Base-by-base conservation (phyloP, 2,797 vertebrate species). In the Spinus pinus region DNA sequence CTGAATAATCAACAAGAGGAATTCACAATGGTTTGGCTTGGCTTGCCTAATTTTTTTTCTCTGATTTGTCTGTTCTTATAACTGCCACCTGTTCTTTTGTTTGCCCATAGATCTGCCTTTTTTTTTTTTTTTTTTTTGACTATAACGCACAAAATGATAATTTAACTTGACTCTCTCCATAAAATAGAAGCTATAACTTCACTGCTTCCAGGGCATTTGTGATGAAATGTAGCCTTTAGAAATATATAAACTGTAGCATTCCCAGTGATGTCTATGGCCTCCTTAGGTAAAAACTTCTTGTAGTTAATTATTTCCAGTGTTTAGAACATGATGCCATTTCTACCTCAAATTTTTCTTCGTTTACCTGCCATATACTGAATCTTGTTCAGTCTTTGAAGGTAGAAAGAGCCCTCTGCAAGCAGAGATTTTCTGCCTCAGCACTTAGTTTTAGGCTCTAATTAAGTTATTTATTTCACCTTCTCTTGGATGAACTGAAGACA, bases 1-100 rank as follows among this genome's bases (percentile, higher is more conserved):
- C 86, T 96, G 96, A 97, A 90, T 96, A 97, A 94, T 95, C 92
- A 94, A 95, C 95, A 96, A 97, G 88, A 95, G 81, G 83, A 95
- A 90, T 90, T 97, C 90, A 86, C 94, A 93, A 97, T 92, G 95
- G 95, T 97, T 97, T 97, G 96, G 94, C 93, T 90, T 92, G 62
- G 21, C 24, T 84, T 91, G 57, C 73, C 88, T 92, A 46, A n/a
- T 79, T 86, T 94, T 95, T 94, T 94, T 95, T 60, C 51, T 86
- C 88, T 77, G 69, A 88, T 96, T 94, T 96, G 73, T 93, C 90
- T 96, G 90, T 93, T 95, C 93, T 79, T 96, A 90, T 86, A 95
- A 95, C 60, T 94, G 74, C 96, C 95, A 97, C 96, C 95, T 96
- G 95, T 94, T 95, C 93, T 75, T 94, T 93, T 96, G 91, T 91